Percentiles rank a stretch among this genome's conserved stretches.
Conservation (phyloP, 2,113 vertebrate genomes). For the Brienomyrus longianalis region DNA sequence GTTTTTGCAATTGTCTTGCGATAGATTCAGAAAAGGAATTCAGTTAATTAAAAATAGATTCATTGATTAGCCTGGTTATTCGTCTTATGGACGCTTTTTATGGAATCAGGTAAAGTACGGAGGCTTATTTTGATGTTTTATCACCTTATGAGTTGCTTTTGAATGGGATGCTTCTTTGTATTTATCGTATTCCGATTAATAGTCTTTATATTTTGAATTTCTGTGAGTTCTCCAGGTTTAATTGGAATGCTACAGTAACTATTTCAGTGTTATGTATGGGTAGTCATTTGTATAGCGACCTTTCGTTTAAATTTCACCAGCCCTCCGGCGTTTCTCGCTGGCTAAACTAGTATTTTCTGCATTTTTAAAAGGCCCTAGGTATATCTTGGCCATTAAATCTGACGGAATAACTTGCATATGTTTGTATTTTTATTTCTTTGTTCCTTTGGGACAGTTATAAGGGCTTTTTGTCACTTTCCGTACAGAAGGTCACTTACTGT, state of each 20-base stretch:
- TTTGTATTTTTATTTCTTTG: neutral
- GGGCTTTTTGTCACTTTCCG: neutral
- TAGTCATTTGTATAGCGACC: neutral
- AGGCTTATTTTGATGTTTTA: neutral
- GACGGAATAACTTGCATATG: neutral
- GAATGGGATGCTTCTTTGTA: neutral
- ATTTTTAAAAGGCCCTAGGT: neutral
- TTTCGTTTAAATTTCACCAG: neutral
- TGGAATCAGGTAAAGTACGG: neutral
- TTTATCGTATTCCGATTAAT: neutral
- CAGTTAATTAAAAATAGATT: neutral
- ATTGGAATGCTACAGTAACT: neutral
- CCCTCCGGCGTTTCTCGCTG: neutral
- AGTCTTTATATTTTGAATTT: neutral
- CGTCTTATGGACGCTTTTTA: neutral
- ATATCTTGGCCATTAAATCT: neutral
- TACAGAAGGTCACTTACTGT: neutral
- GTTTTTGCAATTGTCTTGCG: neutral
- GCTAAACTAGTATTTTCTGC: neutral
- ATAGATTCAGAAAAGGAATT: neutral
- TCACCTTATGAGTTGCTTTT: neutral
- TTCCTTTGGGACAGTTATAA: neutral
- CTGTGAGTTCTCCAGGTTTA: neutral
- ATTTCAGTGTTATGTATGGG: neutral
- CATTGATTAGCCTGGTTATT: neutral